Percentiles rank a stretch among this genome's conserved stretches.
Evolutionary conservation across 1,140 invertebrate genomes (phyloP).

Genomic region (Cecropterus lyciades): DNA sequence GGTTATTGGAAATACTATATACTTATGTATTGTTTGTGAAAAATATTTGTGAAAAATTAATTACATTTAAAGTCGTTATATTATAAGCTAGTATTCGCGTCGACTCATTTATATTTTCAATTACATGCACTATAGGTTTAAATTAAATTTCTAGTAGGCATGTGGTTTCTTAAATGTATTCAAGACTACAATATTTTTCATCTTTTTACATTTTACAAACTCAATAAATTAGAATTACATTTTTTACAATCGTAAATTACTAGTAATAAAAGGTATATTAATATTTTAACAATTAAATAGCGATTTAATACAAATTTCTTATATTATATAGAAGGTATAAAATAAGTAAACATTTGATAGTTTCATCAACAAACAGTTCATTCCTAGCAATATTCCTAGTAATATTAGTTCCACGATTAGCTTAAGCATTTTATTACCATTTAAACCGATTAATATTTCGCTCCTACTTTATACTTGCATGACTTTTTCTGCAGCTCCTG

Average conservation of each 20-base stretch:
- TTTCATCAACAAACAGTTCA: conserved; percentile 12
- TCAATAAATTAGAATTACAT: too few relatives aligned
- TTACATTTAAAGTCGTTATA: conserved; percentile 29
- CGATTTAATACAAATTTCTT: too few relatives aligned
- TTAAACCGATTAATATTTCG: conserved; percentile 49
- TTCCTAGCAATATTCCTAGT: conserved; percentile 20
- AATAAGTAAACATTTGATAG: conserved; percentile 16
- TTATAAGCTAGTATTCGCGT: conserved; percentile 18
- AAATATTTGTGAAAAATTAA: conserved; percentile 8
- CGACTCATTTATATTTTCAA: conserved; percentile 17
- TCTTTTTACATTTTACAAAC: not conserved
- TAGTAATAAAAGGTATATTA: too few relatives aligned
- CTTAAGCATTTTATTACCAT: conserved; percentile 27
- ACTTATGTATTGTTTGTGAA: too few relatives aligned
- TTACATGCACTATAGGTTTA: conserved; percentile 15
- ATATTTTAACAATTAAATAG: too few relatives aligned
- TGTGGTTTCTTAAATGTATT: conserved; percentile 19
- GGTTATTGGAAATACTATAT: conserved; percentile 1
- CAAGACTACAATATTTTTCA: conserved; percentile 8
- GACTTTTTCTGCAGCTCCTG: conserved; percentile 65
- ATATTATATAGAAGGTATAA: conserved; percentile 2
- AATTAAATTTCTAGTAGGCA: conserved; percentile 1
- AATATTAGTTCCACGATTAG: conserved; percentile 1
- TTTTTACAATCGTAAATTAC: too few relatives aligned
- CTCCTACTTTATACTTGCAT: conserved; percentile 81